Evolutionary conservation across 2,797 vertebrate species (phyloP).

Genomic region (Anolis apletophallus): DNA sequence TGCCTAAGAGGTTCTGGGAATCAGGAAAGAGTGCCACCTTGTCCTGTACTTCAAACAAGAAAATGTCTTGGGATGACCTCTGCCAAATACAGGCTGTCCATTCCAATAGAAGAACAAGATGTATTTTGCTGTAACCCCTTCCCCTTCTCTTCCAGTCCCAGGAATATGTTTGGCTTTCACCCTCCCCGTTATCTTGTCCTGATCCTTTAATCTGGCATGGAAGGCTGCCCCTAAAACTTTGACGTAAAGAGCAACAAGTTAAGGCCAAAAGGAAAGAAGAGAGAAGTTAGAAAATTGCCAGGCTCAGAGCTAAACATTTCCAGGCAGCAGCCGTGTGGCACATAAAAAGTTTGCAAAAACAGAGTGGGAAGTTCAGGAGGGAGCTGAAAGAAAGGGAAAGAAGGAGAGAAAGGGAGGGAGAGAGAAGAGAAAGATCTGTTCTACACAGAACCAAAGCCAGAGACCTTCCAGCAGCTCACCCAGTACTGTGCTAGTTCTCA

Average conservation of each 20-base stretch:
- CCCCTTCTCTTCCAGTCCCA: not conserved
- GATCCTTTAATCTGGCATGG: constrained; percentile 16
- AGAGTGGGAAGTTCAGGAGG: constrained; percentile 65
- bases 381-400: constrained; percentile 54
- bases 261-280: constrained; percentile 65
- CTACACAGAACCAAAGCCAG: constrained; percentile 1
- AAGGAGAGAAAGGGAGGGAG: not conserved
- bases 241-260: constrained; percentile 39
- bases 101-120: not conserved
- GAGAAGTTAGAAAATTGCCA: constrained; percentile 52
- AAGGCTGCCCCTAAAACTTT: constrained; percentile 31
- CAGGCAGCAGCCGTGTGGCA: constrained; percentile 69
- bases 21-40: no score
- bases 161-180: not conserved
- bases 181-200: not conserved
- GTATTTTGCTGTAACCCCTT: constrained; percentile 15
- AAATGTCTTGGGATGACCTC: not conserved
- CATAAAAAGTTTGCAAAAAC: constrained; percentile 36
- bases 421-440: not conserved
- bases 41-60: no score
- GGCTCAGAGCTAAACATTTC: constrained; percentile 68
- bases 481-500: constrained; percentile 20
- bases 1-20: no score
- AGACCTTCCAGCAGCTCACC: constrained; percentile 8
- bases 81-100: not conserved